phyloP scores from a whole-genome alignment of 2,888 invertebrate species.

The Andrena bicolor region DNA sequence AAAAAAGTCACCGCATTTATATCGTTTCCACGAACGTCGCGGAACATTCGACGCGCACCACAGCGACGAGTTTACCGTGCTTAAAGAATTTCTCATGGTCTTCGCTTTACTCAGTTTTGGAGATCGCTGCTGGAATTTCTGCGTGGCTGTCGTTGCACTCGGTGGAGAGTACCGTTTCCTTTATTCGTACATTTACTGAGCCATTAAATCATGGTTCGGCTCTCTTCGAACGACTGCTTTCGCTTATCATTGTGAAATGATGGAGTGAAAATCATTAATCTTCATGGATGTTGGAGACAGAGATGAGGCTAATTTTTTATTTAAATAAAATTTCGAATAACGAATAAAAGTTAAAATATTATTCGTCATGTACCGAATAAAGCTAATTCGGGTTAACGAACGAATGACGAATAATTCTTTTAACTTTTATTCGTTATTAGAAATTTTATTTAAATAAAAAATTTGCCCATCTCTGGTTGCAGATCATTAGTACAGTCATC shows the following conservation, averaged over 20 bases:
- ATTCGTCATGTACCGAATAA: too few relatives aligned
- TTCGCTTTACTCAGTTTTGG: slow-evolving; percentile 24
- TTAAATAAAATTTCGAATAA: too few relatives aligned
- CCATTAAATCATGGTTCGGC: background rate
- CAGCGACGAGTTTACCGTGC: slow-evolving; percentile 35
- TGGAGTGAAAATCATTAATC: background rate
- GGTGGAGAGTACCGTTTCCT: slow-evolving; percentile 6
- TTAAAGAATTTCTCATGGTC: slow-evolving; percentile 49
- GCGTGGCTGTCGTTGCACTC: slow-evolving; percentile 4
- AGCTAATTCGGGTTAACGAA: too few relatives aligned
- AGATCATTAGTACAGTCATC: too few relatives aligned
- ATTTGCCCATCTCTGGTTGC: too few relatives aligned
- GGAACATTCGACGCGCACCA: slow-evolving; percentile 35
- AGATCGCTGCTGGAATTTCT: slow-evolving; percentile 31
- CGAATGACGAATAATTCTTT: too few relatives aligned
- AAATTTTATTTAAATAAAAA: too few relatives aligned
- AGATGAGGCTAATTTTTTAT: too few relatives aligned
- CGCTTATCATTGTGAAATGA: background rate
- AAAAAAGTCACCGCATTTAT: slow-evolving; percentile 37
- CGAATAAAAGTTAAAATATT: too few relatives aligned
- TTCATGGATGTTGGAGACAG: background rate
- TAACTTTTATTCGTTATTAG: too few relatives aligned
- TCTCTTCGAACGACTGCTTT: background rate
- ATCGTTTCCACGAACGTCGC: slow-evolving; percentile 43
- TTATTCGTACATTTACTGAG: background rate